Base-by-base conservation (phyloP, 1,140 invertebrate genomes). In the Lordiphosa collinella region DNA sequence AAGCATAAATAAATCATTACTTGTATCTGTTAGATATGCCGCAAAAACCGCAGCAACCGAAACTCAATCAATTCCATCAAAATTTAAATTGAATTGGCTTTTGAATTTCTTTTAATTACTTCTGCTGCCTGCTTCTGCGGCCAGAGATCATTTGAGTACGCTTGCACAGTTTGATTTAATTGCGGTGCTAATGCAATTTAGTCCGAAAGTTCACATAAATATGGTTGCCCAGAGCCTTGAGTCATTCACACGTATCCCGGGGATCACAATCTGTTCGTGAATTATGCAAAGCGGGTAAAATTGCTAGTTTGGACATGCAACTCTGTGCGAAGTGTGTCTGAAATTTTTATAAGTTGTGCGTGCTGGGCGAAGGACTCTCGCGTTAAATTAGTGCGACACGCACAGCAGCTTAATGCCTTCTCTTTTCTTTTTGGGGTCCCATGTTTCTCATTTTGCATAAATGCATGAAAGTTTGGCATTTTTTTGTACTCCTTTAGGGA, bases 111-210 rank as follows among this genome's bases (percentile, higher is more conserved):
- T 54, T 53, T 22, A 47, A 54, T 44, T 44, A 44, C 44, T 60
- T 37, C 41, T 60, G 12, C 35, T 44, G 35, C 16, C 44, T 32
- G 14, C 34, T 47, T 32, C 22, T 57, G 55, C 6, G 54, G 54
- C 34, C 25, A 29, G 25, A 8, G 6, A 29, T 29, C 6, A 29
- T 29, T 29, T 29, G 25, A 13, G 25, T 31, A 29, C 41, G 11
- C 22, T 31, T 44, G 22, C 22, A 31, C 7, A 12, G 22, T 29
- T 44, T 44, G 59, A 48, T 50, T 64, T 68, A 64, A 68, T 68
- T 64, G 65, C 54, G 43, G 54, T 64, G 34, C 44, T 59, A 64
- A 64, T 64, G 60, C 65, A 64, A 58, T 64, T 59, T 50, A 32
- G 37, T 16, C 22, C 31, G 2, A 57, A 29, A 29, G 34, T 37